A percentile compares a stretch with the other conserved stretches of the same genome.
These are phyloP conservation scores for Hecatera dysodea DNA, from an alignment of 2,888 invertebrate genomes.

Conservation along the genomic window DNA sequence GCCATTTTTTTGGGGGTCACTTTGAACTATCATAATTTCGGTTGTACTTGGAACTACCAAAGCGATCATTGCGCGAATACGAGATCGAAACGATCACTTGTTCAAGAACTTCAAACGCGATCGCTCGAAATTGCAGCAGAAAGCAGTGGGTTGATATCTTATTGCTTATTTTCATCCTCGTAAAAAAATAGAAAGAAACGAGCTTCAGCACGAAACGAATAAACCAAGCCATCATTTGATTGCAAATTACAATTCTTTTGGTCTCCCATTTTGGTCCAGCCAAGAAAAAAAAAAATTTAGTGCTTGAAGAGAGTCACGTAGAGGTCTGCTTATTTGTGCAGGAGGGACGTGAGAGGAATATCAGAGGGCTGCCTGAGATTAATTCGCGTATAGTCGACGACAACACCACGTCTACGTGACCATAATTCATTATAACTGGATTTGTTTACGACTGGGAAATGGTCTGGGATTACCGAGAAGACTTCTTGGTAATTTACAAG, in stretches of 20 bases:
- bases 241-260: neutral
- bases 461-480: too few species aligned
- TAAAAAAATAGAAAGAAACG: too few species aligned
- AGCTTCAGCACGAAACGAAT: too few species aligned
- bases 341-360: slow-evolving; percentile 59
- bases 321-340: slow-evolving; percentile 63
- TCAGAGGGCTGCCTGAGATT: slow-evolving; percentile 51
- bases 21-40: too few species aligned
- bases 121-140: fast-evolving
- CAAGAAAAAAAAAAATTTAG: slow-evolving; percentile 48
- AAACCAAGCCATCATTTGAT: neutral
- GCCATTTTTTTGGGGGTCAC: too few species aligned
- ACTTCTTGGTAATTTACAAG: slow-evolving; percentile 24
- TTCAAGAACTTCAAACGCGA: too few species aligned
- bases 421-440: slow-evolving; percentile 64
- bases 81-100: too few species aligned
- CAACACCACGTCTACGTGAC: slow-evolving; percentile 63
- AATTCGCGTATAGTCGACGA: slow-evolving; percentile 65
- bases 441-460: slow-evolving; percentile 60
- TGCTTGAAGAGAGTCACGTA: slow-evolving; percentile 60
- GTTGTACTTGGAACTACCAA: too few species aligned
- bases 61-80: too few species aligned
- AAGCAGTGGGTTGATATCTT: too few species aligned
- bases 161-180: too few species aligned
- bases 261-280: neutral